These are phyloP conservation scores for Periplaneta americana DNA, from an alignment of 1,140 invertebrate species.

Conservation along the genomic window DNA sequence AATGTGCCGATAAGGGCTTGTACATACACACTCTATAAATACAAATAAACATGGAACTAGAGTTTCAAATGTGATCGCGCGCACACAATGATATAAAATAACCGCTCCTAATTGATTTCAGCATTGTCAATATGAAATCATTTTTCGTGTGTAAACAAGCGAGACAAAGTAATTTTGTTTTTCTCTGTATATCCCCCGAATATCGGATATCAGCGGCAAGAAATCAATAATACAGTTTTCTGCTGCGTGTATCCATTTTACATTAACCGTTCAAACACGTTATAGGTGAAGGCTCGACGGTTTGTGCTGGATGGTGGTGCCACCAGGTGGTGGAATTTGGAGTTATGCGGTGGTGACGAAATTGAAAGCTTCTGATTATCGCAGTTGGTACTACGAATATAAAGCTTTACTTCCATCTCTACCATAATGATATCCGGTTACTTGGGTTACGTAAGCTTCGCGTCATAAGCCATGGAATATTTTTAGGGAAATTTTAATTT, in stretches of 20 bases:
- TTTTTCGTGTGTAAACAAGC: neutral
- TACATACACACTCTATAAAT: neutral
- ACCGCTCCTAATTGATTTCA: neutral
- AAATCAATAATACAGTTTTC: neutral
- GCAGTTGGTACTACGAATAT: no score
- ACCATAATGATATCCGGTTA: no score
- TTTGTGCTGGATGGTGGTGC: neutral
- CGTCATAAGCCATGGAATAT: no score
- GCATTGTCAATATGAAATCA: neutral
- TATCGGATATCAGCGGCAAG: neutral
- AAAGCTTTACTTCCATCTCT: no score
- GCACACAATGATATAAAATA: neutral
- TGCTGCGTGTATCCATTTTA: neutral
- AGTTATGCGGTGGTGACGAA: neutral
- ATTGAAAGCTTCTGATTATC: no score
- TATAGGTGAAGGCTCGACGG: no score
- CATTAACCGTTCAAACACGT: neutral
- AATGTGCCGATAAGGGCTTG: no score
- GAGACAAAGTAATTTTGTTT: neutral
- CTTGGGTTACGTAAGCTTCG: no score
- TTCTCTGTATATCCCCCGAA: neutral
- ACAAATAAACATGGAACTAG: neutral
- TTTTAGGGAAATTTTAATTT: no score
- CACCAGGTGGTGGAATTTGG: neutral
- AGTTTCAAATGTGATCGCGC: neutral